Conservation (phyloP, 2,113 vertebrate genomes). For the Meles meles region DNA sequence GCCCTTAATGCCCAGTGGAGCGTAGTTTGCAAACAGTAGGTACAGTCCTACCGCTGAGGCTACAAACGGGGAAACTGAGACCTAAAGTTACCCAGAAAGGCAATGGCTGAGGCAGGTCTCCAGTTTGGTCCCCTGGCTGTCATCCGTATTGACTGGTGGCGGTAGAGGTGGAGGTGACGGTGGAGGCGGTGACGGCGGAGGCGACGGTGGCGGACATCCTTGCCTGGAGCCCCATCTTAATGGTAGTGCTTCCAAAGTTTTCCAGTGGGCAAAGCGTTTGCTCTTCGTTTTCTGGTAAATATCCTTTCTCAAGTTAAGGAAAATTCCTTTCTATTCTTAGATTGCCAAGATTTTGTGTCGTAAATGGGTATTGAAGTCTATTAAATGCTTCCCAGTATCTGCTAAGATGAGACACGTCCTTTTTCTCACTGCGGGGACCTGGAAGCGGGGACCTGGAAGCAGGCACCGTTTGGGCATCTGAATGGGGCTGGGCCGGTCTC, state of each 20-base stretch:
- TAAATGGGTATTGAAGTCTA: neutral
- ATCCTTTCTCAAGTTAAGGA: neutral
- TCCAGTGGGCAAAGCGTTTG: neutral
- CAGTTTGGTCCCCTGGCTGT: neutral
- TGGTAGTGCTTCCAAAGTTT: neutral
- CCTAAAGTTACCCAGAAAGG: neutral
- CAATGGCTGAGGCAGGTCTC: neutral
- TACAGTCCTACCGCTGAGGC: neutral
- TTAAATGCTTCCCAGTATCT: neutral
- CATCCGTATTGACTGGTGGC: neutral
- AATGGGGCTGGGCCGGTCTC: neutral
- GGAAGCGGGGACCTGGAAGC: neutral
- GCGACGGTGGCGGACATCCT: neutral
- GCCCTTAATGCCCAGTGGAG: neutral
- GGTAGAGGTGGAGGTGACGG: neutral
- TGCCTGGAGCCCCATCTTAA: neutral
- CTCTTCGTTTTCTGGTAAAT: neutral
- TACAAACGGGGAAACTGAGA: neutral
- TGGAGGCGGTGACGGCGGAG: neutral
- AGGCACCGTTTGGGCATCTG: neutral
- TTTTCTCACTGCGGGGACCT: neutral
- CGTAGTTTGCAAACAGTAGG: neutral
- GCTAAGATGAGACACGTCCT: neutral
- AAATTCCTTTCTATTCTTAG: neutral
- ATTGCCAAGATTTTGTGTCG: neutral